phyloP scores from a whole-genome alignment of 2,113 vertebrate genomes.

The Amazona guildingii region DNA sequence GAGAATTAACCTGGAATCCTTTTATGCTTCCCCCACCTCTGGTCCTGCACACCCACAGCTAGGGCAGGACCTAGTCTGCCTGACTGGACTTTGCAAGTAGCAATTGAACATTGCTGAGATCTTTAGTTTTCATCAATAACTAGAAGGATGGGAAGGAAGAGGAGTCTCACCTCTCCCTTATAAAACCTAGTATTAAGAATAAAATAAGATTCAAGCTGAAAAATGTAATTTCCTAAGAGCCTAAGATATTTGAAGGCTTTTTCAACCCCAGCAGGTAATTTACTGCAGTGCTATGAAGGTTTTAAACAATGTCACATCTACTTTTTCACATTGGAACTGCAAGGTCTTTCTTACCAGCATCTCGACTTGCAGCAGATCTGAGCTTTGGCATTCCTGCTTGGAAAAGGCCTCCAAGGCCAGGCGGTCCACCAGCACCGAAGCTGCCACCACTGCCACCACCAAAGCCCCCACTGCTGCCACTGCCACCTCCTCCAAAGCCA shows the following conservation, averaged over 20 bases:
- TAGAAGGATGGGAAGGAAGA: neutral
- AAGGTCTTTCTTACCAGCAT: conserved; percentile 73
- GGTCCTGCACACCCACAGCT: neutral
- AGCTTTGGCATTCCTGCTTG: conserved; percentile 95
- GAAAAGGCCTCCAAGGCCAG: conserved; percentile 92
- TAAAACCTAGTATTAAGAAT: neutral
- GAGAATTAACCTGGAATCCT: neutral
- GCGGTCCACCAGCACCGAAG: conserved; percentile 65
- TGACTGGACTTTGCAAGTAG: neutral
- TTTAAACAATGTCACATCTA: neutral
- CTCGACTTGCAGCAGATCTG: conserved; percentile 82
- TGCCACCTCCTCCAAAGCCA: conserved; percentile 62
- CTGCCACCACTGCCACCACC: conserved; percentile 39
- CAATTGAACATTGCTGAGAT: neutral
- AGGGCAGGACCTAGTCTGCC: neutral
- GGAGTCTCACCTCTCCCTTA: neutral
- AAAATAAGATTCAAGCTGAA: neutral
- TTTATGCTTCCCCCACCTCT: neutral
- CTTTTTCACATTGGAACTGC: neutral
- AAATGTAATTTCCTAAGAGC: neutral
- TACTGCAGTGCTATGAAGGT: neutral
- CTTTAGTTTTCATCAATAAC: neutral
- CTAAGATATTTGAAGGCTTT: neutral
- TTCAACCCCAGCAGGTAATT: neutral
- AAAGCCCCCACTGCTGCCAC: conserved; percentile 43